Evolutionary conservation across 2,888 invertebrate genomes (phyloP).

Genomic region (Cistogaster globosa): DNA sequence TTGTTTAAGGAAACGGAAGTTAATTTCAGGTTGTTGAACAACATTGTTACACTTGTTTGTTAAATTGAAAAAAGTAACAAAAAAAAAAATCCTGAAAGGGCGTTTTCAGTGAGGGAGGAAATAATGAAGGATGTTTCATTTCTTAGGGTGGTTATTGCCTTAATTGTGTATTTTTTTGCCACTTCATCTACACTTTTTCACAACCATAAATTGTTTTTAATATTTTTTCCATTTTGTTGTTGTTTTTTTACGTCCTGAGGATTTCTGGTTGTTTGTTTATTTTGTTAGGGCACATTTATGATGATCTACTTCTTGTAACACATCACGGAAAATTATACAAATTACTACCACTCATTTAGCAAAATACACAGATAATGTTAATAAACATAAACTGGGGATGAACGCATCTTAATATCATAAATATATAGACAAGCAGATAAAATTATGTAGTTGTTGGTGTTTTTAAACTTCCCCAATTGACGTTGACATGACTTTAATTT

Average conservation of each 20-base stretch:
- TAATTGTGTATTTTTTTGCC: slow-evolving; percentile 56
- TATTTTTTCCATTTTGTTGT: slow-evolving; percentile 58
- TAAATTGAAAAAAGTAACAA: slow-evolving; percentile 14
- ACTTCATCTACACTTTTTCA: slow-evolving; percentile 75
- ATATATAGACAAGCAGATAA: neutral
- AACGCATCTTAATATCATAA: slow-evolving; percentile 60
- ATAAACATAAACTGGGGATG: slow-evolving; percentile 67
- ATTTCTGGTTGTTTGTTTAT: slow-evolving; percentile 46
- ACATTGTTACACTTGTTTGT: slow-evolving; percentile 62
- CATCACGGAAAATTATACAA: slow-evolving; percentile 55
- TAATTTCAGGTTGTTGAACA: slow-evolving; percentile 65
- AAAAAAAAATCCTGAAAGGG: slow-evolving; percentile 31
- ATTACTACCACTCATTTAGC: slow-evolving; percentile 52
- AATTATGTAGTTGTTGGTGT: too few species aligned
- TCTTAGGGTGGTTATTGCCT: slow-evolving; percentile 40
- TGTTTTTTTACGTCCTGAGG: slow-evolving; percentile 1
- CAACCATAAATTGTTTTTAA: slow-evolving; percentile 80
- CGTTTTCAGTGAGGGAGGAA: slow-evolving; percentile 42
- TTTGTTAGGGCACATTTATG: slow-evolving; percentile 76
- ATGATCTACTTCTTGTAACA: slow-evolving; percentile 73
- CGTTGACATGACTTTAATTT: too few species aligned
- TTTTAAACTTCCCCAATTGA: too few species aligned
- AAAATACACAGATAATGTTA: slow-evolving; percentile 46
- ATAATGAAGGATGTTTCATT: slow-evolving; percentile 20
- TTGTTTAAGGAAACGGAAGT: slow-evolving; percentile 67